Evolutionary conservation across 2,797 vertebrate genomes (phyloP), one percentile per base, ranked within the genome.

Genomic region (Neoniphon sammara): DNA sequence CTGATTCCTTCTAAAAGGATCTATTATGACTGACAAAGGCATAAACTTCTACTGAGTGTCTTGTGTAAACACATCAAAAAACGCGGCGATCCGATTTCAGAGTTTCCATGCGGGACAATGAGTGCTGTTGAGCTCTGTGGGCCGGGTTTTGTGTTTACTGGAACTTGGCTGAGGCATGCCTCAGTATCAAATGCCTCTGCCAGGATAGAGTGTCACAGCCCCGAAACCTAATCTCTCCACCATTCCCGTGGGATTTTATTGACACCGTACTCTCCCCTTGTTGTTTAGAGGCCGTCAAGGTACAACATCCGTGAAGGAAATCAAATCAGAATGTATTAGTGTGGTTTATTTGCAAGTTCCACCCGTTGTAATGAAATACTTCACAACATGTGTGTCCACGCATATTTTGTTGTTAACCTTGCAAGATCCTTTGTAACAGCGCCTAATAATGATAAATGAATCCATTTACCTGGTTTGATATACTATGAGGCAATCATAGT

Each of bases 1-100:
- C 30, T 49, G 53, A 75, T 27, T 36, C 73, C 55, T 74, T 77
- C 75, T 66, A 62, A 57, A 73, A 69, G 50, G 70, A 69, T 80
- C 61, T 62, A 77, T 59, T 50, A 61, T 68, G 70, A 84, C 63
- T 61, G 84, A 85, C 75, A 73, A 82, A 84, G 77, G 65, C 57
- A 54, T 83, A 83, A 90, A 87, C 80, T 49, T 85, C 77, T 49
- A 62, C 75, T 73, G 42, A 54, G 65, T 66, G 62, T 73, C 47
- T 44, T 42, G 8, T 66, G 58, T 87, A 88, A 91, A 90, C 78
- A 89, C 82, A 68, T 84, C 78, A 88, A 87, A 84, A 89, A 89
- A 89, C 78, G 77, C 70, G 77, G 80, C 69, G 85, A 80, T 81
- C 75, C 70, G 77, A 62, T 88, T 87, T 78, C 85, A 80, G 73